Percentiles rank a stretch among this genome's conserved stretches.
phyloP scores from a whole-genome alignment of 2,797 vertebrate species.

The Neosilurus mollespiculum region DNA sequence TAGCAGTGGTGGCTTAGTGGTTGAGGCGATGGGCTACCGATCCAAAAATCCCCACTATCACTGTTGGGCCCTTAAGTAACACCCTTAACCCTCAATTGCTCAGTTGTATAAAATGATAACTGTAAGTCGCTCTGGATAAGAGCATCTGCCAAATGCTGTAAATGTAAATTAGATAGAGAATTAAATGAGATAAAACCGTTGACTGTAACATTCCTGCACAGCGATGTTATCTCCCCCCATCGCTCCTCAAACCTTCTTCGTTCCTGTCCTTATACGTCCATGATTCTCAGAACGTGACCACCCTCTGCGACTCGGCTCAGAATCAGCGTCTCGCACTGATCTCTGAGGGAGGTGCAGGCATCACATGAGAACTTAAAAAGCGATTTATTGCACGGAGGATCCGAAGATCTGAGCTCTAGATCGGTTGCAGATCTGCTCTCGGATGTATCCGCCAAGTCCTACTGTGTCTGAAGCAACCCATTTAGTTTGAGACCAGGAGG shows the following conservation, averaged over 20 bases:
- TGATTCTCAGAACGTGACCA: conserved; percentile 37
- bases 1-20: too few relatives aligned
- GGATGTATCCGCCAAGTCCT: conserved; percentile 20
- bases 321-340: conserved; percentile 1
- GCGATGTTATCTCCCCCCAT: background rate
- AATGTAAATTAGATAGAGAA: background rate
- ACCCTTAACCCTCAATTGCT: too few relatives aligned
- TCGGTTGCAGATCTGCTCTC: conserved; percentile 29
- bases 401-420: conserved; percentile 30
- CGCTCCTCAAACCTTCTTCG: background rate
- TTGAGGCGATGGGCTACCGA: too few relatives aligned
- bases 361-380: conserved; percentile 15
- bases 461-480: conserved; percentile 21
- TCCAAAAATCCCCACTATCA: too few relatives aligned
- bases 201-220: background rate
- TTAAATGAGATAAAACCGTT: background rate
- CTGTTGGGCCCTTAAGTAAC: too few relatives aligned
- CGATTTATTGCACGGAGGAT: conserved; percentile 42
- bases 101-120: too few relatives aligned
- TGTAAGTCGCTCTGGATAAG: too few relatives aligned
- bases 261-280: conserved; percentile 42
- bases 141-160: too few relatives aligned
- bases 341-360: conserved; percentile 9
- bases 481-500: conserved; percentile 27
- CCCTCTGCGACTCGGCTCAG: conserved; percentile 17